These are phyloP conservation scores for Xiphophorus birchmanni DNA, from an alignment of 2,797 vertebrate genomes.

Conservation along the genomic window DNA sequence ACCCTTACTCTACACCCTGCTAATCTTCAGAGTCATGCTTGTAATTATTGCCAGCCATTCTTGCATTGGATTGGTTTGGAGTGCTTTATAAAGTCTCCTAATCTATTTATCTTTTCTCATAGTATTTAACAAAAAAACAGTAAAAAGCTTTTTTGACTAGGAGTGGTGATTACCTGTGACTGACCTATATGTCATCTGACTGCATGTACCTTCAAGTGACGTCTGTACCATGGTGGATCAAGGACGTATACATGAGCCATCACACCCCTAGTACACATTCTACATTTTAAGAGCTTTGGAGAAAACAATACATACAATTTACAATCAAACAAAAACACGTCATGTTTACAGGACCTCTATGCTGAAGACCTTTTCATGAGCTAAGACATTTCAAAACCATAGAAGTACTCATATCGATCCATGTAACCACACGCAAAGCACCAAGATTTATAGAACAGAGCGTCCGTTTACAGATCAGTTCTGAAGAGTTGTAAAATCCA, in stretches of 20 bases:
- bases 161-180: background rate
- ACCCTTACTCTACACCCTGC: background rate
- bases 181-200: background rate
- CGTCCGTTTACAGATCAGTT: constrained; percentile 51
- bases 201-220: background rate
- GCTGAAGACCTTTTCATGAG: constrained; percentile 42
- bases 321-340: constrained; percentile 59
- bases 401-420: constrained; percentile 55
- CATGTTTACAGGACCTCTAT: constrained; percentile 64
- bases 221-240: background rate
- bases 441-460: constrained; percentile 54
- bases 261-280: constrained; percentile 56
- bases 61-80: background rate
- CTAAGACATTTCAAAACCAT: constrained; percentile 57
- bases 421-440: constrained; percentile 65
- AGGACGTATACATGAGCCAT: background rate
- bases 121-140: background rate
- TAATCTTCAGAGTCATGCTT: background rate
- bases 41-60: background rate
- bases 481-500: constrained; percentile 64
- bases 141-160: background rate
- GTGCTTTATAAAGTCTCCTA: background rate
- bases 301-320: constrained; percentile 59
- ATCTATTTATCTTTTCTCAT: background rate
- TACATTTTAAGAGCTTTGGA: constrained; percentile 74